Evolutionary conservation across 2,113 vertebrate species (phyloP), one percentile per base, ranked within the genome.

Genomic region (Etheostoma spectabile): DNA sequence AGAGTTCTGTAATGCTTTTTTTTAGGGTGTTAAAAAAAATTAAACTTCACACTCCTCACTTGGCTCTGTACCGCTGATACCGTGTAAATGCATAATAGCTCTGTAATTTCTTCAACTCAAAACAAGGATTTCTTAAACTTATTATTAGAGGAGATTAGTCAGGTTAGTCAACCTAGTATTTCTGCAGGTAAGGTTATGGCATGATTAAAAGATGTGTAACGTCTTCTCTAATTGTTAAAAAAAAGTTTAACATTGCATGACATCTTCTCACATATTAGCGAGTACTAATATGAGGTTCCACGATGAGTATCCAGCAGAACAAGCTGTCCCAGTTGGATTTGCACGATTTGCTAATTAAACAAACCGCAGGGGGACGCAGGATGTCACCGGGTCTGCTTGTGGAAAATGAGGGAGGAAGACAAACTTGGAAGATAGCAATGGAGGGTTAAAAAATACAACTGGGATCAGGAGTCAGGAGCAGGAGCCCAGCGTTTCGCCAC

Each of bases 271-370:
- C 52, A 74, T 22, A 12, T 27, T 63, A 14, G 30, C 2, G 8
- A 11, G n/a, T 22, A 27, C 63, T n/a, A n/a, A 22, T 8, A 19
- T 30, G 48, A 71, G 56, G 24, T 61, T 77, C 74, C 70, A 73
- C 55, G 48, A 73, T 24, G 48, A 82, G 64, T 70, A 67, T 67
- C 61, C 68, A 74, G 56, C 70, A 70, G 82, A 89, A 87, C 84
- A 87, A 73, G 78, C 80, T 89, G 92, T 80, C 92, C 89, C 87
- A 93, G 79, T 91, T 92, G 80, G 77, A 88, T 88, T 53, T 72
- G 79, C 38, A 84, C 33, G 84, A 82, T 87, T 85, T 70, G 46
- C 91, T 94, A 93, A 93, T 93, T 92, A 92, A 91, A 89, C 80
- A 83, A 90, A 79, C 86, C 91, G 48, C 90, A 77, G 52, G 75